These are phyloP conservation scores for Tiliacea citrago DNA, from an alignment of 2,888 invertebrate species.

Conservation along the genomic window DNA sequence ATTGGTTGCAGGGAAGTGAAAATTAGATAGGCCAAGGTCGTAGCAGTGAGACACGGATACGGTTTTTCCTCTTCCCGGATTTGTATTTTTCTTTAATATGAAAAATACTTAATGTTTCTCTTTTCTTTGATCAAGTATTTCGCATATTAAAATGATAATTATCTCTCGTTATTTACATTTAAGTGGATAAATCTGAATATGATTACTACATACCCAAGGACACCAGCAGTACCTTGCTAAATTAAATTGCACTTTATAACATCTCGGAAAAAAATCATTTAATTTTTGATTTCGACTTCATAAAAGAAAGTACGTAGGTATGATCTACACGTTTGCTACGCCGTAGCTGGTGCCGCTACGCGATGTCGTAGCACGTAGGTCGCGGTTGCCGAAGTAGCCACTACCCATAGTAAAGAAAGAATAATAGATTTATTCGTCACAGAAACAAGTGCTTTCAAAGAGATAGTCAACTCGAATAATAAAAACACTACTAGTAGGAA, in stretches of 20 bases:
- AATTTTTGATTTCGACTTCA: background rate
- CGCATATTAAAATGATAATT: background rate
- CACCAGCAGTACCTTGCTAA: background rate
- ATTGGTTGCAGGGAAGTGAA: conserved; percentile 45
- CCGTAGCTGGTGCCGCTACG: conserved; percentile 11
- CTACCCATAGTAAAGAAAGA: background rate
- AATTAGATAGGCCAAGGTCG: conserved; percentile 48
- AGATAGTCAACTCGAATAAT: too few species aligned
- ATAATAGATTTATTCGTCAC: background rate
- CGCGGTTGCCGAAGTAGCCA: background rate
- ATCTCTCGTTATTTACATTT: background rate
- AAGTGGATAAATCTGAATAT: background rate
- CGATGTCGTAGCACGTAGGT: background rate
- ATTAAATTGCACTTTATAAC: background rate
- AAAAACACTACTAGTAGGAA: background rate
- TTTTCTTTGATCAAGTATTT: background rate
- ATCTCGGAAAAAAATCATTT: background rate
- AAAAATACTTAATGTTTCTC: background rate
- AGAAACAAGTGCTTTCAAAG: background rate
- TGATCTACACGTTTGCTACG: conserved; percentile 11
- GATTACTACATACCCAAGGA: too few species aligned
- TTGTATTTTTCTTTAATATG: conserved; percentile 3
- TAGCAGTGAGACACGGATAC: background rate
- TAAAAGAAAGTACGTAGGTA: background rate
- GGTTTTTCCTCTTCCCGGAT: conserved; percentile 21